These are phyloP conservation scores for Nomada hirtipes DNA, from an alignment of 2,888 invertebrate species.

Conservation along the genomic window DNA sequence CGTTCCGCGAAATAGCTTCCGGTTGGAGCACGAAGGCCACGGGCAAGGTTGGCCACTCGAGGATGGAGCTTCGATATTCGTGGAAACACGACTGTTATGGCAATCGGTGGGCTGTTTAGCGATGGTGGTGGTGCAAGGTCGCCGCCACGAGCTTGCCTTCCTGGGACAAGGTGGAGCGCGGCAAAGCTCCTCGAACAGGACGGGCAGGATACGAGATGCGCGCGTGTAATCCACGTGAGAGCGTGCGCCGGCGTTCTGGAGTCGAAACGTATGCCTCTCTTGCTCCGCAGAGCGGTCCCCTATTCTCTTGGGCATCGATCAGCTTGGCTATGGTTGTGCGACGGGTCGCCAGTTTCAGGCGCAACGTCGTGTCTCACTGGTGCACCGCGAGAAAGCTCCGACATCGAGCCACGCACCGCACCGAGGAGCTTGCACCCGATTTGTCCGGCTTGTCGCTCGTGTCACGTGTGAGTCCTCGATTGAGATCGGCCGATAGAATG, in stretches of 20 bases:
- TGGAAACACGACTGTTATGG: constrained; percentile 16
- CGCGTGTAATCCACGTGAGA: constrained; percentile 72
- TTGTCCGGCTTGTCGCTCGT: neutral
- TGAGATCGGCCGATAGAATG: neutral
- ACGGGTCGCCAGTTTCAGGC: constrained; percentile 71
- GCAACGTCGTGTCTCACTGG: constrained; percentile 65
- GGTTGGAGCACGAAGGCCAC: neutral
- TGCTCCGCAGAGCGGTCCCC: constrained; percentile 55
- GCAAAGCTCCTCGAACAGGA: constrained; percentile 45
- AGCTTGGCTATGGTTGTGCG: constrained; percentile 66
- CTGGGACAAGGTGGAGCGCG: constrained; percentile 58
- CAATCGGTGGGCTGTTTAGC: constrained; percentile 15
- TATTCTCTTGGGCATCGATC: constrained; percentile 76
- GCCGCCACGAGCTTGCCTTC: constrained; percentile 29
- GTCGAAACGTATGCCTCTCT: constrained; percentile 64
- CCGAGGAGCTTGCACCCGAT: constrained; percentile 18
- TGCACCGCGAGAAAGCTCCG: constrained; percentile 55
- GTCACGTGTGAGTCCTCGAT: constrained; percentile 47
- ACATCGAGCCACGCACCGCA: neutral
- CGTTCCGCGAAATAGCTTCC: neutral
- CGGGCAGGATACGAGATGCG: constrained; percentile 40
- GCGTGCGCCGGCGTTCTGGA: constrained; percentile 75
- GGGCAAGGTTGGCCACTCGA: neutral
- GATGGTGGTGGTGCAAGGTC: constrained; percentile 40
- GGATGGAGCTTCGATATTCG: neutral